Evolutionary conservation across 2,888 invertebrate genomes (phyloP).

Genomic region (Diplolepis rosae): DNA sequence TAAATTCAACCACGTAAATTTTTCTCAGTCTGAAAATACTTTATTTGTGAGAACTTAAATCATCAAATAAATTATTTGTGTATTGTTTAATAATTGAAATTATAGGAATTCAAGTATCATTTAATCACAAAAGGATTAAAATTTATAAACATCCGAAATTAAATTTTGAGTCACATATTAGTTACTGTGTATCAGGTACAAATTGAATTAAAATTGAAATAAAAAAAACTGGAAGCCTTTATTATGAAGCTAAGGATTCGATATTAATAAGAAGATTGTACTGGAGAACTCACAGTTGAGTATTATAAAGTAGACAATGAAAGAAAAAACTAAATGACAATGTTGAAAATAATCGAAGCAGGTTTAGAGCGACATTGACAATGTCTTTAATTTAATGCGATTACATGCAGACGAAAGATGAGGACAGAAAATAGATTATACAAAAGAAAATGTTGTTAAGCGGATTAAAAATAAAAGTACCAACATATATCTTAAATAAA

Average conservation of each 20-base stretch:
- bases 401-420: background rate
- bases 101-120: too few relatives aligned
- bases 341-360: background rate
- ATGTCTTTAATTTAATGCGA: background rate
- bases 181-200: background rate
- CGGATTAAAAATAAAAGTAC: background rate
- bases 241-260: background rate
- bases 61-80: too few relatives aligned
- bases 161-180: too few relatives aligned
- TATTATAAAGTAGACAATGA: background rate
- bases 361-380: background rate
- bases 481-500: background rate
- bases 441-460: background rate
- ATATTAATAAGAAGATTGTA: constrained; percentile 19
- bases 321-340: background rate
- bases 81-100: too few relatives aligned
- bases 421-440: background rate
- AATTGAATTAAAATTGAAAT: background rate
- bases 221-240: background rate
- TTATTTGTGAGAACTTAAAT: too few relatives aligned
- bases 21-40: too few relatives aligned
- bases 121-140: too few relatives aligned
- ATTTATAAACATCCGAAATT: too few relatives aligned
- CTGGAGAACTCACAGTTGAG: constrained; percentile 17
- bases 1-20: too few relatives aligned